Conservation (phyloP, 2,797 vertebrate genomes). For the Mareca strepera region DNA sequence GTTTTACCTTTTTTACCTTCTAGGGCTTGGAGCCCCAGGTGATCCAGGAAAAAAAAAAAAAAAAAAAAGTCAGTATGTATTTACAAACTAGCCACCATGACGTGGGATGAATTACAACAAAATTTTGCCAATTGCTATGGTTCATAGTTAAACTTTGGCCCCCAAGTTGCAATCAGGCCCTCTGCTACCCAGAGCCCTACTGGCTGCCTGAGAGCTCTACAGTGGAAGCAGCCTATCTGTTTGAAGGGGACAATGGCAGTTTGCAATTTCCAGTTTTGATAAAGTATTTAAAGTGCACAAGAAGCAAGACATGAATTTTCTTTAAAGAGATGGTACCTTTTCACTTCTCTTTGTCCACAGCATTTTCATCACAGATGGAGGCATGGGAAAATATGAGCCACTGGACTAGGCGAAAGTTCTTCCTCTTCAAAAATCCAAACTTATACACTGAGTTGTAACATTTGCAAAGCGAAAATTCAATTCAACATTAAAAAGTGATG, state of each 20-base stretch:
- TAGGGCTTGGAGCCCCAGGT: neutral
- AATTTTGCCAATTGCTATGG: neutral
- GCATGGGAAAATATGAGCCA: neutral
- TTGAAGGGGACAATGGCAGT: neutral
- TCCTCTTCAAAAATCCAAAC: neutral
- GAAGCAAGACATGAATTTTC: neutral
- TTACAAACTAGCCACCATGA: neutral
- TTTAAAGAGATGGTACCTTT: neutral
- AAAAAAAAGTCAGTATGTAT: neutral
- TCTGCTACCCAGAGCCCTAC: neutral
- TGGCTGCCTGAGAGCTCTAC: neutral
- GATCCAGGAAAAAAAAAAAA: neutral
- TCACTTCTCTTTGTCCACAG: neutral
- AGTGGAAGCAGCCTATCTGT: neutral
- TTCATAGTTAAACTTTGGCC: neutral
- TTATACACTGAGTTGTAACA: neutral
- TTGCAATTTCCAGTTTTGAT: neutral
- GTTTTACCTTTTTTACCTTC: neutral
- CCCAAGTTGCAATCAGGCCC: neutral
- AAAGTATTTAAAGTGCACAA: neutral
- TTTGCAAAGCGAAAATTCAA: neutral
- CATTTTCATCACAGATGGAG: neutral
- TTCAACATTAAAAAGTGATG: neutral
- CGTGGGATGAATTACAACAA: neutral
- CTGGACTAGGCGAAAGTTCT: neutral